phyloP scores from a whole-genome alignment of 2,113 vertebrate genomes.

The Alethe diademata region DNA sequence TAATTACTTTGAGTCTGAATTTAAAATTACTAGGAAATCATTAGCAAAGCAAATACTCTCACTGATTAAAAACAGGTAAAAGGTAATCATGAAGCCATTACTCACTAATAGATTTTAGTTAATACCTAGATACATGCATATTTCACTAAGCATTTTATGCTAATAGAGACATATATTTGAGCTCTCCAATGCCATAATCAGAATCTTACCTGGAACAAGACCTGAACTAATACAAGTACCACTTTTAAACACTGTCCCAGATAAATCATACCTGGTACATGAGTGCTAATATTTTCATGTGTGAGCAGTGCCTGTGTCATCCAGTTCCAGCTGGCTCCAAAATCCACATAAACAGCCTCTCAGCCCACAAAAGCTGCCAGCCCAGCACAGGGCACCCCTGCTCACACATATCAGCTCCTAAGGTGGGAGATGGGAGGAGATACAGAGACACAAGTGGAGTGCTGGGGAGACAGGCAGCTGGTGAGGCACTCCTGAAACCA shows the following conservation, averaged over 20 bases:
- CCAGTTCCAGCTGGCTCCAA: background rate
- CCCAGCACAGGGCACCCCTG: background rate
- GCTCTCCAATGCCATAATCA: background rate
- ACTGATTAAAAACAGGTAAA: background rate
- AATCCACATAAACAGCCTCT: background rate
- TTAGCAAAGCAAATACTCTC: background rate
- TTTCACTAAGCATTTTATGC: background rate
- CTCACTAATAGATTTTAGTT: background rate
- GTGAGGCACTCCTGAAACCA: background rate
- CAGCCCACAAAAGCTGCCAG: background rate
- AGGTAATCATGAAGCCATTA: background rate
- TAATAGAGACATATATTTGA: background rate
- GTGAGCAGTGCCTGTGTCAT: background rate
- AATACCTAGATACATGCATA: background rate
- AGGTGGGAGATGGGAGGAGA: background rate
- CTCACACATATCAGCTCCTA: background rate
- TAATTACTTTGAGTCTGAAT: background rate
- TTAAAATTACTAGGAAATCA: background rate
- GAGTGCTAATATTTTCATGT: background rate
- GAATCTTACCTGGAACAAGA: background rate
- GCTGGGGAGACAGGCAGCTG: background rate
- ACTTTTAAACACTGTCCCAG: constrained; percentile 73
- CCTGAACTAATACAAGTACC: constrained; percentile 71
- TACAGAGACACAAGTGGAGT: fast-evolving
- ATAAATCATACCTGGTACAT: constrained; percentile 71